Percentiles rank a stretch among this genome's conserved stretches.
Evolutionary conservation across 2,797 vertebrate genomes (phyloP).

Genomic region (Peromyscus melanophrys): DNA sequence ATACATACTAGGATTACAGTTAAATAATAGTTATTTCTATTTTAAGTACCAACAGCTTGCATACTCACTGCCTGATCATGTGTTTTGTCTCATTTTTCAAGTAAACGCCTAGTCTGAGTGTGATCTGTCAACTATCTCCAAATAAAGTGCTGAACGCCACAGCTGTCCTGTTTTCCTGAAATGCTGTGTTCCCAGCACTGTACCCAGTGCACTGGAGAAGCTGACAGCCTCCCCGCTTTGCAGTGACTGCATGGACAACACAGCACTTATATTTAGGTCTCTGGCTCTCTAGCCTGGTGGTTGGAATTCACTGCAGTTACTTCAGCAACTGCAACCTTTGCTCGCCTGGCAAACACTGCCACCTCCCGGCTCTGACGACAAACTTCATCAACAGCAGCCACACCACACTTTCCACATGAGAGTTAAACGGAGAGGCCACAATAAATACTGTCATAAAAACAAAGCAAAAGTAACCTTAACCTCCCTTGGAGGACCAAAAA

Average conservation of each 20-base stretch:
- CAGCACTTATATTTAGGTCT: background rate
- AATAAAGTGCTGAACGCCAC: background rate
- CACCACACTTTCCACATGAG: background rate
- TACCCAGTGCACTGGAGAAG: background rate
- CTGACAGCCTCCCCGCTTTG: background rate
- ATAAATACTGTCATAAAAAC: conserved; percentile 8
- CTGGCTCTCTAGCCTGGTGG: background rate
- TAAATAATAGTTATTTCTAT: conserved; percentile 57
- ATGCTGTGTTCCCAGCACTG: background rate
- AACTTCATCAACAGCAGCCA: conserved; percentile 28
- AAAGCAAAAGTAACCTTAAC: conserved; percentile 59
- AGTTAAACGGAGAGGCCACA: conserved; percentile 44
- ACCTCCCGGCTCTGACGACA: conserved; percentile 73
- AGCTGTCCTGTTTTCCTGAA: conserved; percentile 25
- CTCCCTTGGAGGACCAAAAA: background rate
- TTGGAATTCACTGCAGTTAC: background rate
- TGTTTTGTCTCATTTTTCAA: conserved; percentile 48
- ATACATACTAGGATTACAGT: background rate
- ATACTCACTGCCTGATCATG: background rate
- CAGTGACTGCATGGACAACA: background rate
- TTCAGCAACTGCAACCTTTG: background rate
- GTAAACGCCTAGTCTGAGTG: background rate
- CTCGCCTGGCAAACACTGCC: conserved; percentile 74
- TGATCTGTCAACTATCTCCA: conserved; percentile 27
- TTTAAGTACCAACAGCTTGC: conserved; percentile 32